phyloP scores from a whole-genome alignment of 2,888 invertebrate species.

The Anoplius nigerrimus region DNA sequence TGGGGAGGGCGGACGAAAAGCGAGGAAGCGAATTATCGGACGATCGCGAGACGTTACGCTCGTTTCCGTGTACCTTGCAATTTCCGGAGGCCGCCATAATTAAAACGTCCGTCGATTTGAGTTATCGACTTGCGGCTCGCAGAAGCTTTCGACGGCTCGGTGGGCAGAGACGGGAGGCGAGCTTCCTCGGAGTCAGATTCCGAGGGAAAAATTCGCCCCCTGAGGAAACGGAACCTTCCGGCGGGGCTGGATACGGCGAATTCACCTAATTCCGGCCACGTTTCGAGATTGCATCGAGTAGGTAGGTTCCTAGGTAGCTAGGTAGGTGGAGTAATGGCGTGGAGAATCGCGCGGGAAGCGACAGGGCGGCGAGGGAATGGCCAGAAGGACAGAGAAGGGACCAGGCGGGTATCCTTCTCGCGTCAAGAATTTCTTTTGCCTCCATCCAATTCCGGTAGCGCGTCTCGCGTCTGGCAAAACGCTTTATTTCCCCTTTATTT shows the following conservation, averaged over 20 bases:
- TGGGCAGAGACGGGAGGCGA: neutral
- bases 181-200: no score
- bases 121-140: conserved; percentile 45
- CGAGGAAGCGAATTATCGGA: conserved; percentile 38
- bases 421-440: conserved; percentile 28
- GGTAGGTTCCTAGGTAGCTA: conserved; percentile 9
- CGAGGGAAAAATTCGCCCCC: no score
- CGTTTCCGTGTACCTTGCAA: conserved; percentile 54
- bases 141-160: neutral
- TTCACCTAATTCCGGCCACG: conserved; percentile 40
- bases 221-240: neutral
- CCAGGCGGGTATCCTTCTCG: conserved; percentile 33
- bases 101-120: conserved; percentile 58
- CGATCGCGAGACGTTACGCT: conserved; percentile 34
- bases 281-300: conserved; percentile 24
- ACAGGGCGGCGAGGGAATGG: neutral
- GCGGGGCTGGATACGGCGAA: conserved; percentile 35
- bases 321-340: neutral
- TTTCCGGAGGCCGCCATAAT: conserved; percentile 53
- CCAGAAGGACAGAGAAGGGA: no score
- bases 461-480: neutral
- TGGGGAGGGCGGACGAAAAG: conserved; percentile 4
- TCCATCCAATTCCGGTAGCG: conserved; percentile 20
- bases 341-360: conserved; percentile 4
- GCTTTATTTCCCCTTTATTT: conserved; percentile 17